These are phyloP conservation scores for Ahaetulla prasina DNA, from an alignment of 2,113 vertebrate genomes.

Conservation along the genomic window DNA sequence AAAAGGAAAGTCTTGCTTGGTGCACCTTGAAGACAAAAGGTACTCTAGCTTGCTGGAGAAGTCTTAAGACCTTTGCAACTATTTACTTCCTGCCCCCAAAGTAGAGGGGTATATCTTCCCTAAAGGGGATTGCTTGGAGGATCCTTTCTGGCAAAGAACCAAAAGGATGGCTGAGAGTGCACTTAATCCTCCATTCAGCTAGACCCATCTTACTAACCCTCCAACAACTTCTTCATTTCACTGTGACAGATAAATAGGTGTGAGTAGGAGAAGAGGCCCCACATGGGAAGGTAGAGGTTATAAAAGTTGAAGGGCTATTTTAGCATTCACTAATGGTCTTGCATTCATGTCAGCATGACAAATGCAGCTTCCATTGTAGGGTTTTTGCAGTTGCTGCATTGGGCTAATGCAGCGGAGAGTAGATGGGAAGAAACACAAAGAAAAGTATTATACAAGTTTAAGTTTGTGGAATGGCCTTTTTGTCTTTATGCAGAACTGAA, in stretches of 20 bases:
- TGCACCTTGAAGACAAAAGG: background rate
- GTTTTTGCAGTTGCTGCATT: background rate
- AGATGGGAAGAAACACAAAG: slow-evolving; percentile 12
- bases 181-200: slow-evolving; percentile 30
- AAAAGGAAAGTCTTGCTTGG: background rate
- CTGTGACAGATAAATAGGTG: slow-evolving; percentile 46
- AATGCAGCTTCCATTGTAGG: background rate
- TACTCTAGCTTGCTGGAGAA: background rate
- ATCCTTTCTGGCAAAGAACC: slow-evolving; percentile 19
- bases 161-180: slow-evolving; percentile 20
- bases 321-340: slow-evolving; percentile 11
- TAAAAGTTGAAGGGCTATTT: slow-evolving; percentile 3
- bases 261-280: slow-evolving; percentile 24
- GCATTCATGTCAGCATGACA: slow-evolving; percentile 27
- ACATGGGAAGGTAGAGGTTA: background rate
- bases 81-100: background rate
- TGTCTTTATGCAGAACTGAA: background rate
- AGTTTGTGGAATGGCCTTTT: background rate
- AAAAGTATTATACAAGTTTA: background rate
- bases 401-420: background rate
- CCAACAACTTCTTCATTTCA: slow-evolving; percentile 41
- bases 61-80: background rate
- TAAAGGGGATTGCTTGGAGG: slow-evolving; percentile 10
- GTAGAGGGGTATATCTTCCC: slow-evolving; percentile 14
- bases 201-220: slow-evolving; percentile 26